A percentile compares a stretch with the other conserved stretches of the same genome.
Conservation (phyloP, 2,888 invertebrate species). For the Cremastinae sp. region DNA sequence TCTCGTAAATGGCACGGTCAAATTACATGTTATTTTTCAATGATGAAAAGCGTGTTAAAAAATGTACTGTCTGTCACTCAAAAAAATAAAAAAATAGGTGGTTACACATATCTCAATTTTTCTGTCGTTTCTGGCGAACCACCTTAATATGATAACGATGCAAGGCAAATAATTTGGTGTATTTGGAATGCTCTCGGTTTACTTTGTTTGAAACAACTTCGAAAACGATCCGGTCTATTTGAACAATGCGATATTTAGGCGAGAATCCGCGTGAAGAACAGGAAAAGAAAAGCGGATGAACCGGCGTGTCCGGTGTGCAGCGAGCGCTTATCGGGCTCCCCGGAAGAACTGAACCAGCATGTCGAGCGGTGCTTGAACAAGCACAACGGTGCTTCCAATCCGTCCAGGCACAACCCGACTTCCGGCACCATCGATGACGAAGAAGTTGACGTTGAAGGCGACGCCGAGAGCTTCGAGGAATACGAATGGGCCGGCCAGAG, state of each 20-base stretch:
- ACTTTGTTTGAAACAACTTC: background rate
- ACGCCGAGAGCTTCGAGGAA: conserved; percentile 86
- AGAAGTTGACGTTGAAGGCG: conserved; percentile 90
- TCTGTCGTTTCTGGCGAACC: too few relatives aligned
- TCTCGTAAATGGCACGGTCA: too few relatives aligned
- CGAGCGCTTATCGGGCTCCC: conserved; percentile 83
- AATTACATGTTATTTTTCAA: too few relatives aligned
- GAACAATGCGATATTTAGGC: conserved; percentile 72
- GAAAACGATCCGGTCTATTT: conserved; percentile 16
- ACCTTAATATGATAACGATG: too few relatives aligned
- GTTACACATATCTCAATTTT: too few relatives aligned
- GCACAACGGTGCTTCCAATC: conserved; percentile 84
- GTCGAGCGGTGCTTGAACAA: conserved; percentile 86
- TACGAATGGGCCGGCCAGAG: conserved; percentile 97
- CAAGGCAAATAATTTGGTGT: too few relatives aligned
- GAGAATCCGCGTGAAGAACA: conserved; percentile 83
- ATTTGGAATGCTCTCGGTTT: too few relatives aligned
- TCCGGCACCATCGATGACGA: conserved; percentile 86
- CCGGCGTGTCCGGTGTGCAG: conserved; percentile 92
- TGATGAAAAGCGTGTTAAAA: too few relatives aligned
- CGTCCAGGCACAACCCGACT: conserved; percentile 83
- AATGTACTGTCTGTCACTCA: too few relatives aligned
- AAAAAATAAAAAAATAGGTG: too few relatives aligned
- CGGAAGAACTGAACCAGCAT: conserved; percentile 88
- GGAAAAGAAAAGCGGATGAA: conserved; percentile 86